A percentile compares a stretch with the other conserved stretches of the same genome.
Conservation (phyloP, 2,113 vertebrate genomes). For the Silurus asotus region DNA sequence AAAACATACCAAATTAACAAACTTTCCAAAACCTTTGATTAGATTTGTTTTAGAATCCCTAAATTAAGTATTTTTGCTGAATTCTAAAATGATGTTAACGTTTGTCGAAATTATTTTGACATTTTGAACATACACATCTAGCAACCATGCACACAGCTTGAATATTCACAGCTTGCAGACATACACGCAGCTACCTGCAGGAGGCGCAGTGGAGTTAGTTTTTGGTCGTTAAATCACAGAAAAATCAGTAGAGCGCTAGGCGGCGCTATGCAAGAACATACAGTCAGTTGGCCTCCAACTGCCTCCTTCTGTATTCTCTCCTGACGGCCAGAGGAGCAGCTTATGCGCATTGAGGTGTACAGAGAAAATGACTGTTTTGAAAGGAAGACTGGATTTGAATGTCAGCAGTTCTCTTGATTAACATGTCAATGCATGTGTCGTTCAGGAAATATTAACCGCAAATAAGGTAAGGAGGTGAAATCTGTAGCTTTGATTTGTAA, state of each 20-base stretch:
- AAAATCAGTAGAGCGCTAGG: too few species aligned
- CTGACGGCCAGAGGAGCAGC: slow-evolving; percentile 35
- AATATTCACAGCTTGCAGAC: too few species aligned
- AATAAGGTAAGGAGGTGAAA: slow-evolving; percentile 34
- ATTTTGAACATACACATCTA: too few species aligned
- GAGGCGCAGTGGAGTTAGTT: too few species aligned
- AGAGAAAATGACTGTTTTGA: slow-evolving; percentile 24
- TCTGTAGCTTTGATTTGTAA: background rate
- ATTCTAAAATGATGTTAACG: background rate
- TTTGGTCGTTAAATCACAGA: too few species aligned
- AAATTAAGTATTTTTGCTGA: background rate
- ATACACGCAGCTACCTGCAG: too few species aligned
- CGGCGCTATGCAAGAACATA: too few species aligned
- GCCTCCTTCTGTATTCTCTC: slow-evolving; percentile 41
- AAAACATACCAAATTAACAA: background rate
- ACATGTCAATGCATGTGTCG: slow-evolving; percentile 6
- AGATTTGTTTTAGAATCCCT: background rate
- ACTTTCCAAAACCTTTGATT: background rate
- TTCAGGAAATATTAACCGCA: background rate
- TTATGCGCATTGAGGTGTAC: background rate
- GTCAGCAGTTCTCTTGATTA: slow-evolving; percentile 1
- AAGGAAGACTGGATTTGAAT: slow-evolving; percentile 4
- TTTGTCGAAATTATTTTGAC: background rate
- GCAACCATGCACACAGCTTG: too few species aligned
- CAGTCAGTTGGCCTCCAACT: too few species aligned